phyloP scores from a whole-genome alignment of 2,113 vertebrate species.

The Dascyllus trimaculatus region DNA sequence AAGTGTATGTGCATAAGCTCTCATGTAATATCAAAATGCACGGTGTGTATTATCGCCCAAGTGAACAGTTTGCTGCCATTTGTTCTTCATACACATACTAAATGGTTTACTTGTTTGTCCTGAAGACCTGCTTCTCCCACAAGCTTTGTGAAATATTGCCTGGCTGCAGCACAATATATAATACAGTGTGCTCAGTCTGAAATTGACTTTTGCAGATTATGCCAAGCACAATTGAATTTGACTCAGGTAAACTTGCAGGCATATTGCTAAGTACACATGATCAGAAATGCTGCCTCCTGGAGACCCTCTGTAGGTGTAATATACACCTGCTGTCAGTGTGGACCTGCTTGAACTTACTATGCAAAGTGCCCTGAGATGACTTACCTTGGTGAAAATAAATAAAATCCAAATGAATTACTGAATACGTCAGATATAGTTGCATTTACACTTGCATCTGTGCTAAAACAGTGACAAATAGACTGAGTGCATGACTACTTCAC shows the following conservation, averaged over 20 bases:
- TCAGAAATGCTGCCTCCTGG: not conserved
- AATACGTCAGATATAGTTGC: no score
- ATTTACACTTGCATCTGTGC: no score
- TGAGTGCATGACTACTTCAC: no score
- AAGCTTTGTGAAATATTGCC: not conserved
- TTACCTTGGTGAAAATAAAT: no score
- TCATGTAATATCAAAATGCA: slow-evolving; percentile 14
- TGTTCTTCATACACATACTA: slow-evolving; percentile 1
- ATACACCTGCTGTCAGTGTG: no score
- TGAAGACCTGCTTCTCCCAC: slow-evolving; percentile 15
- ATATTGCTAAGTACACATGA: slow-evolving; percentile 1
- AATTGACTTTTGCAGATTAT: slow-evolving; percentile 26
- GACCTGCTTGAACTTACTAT: no score
- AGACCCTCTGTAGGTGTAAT: no score
- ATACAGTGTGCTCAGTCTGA: slow-evolving; percentile 12
- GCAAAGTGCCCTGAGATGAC: no score
- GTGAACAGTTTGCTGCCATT: not conserved
- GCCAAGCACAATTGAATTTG: not conserved
- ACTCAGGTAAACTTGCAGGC: slow-evolving; percentile 12
- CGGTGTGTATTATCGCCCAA: not conserved
- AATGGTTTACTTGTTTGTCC: slow-evolving; percentile 4
- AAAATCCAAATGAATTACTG: no score
- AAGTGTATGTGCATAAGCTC: not conserved
- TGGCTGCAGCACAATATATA: slow-evolving; percentile 27
- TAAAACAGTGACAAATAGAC: no score